These are phyloP conservation scores for Arion vulgaris DNA, from an alignment of 1,140 invertebrate species.

Conservation along the genomic window DNA sequence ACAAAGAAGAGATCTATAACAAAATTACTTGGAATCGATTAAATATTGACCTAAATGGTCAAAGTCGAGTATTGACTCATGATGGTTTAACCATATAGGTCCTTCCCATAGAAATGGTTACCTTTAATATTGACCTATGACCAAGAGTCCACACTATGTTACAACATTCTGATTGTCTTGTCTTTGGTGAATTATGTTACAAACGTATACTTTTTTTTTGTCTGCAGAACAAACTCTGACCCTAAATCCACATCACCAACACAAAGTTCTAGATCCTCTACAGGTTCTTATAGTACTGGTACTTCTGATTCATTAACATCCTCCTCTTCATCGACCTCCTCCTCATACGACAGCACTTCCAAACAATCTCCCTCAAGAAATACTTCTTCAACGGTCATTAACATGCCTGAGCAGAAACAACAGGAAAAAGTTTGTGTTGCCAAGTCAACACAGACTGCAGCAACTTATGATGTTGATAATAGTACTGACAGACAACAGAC, in stretches of 20 bases:
- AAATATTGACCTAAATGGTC: no score
- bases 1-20: no score
- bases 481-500: constrained; percentile 49
- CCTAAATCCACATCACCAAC: constrained; percentile 34
- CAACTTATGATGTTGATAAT: constrained; percentile 16
- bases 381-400: constrained; percentile 51
- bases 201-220: neutral
- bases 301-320: constrained; percentile 24
- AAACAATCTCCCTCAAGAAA: constrained; percentile 51
- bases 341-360: constrained; percentile 27
- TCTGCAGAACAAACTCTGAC: neutral
- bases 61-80: no score
- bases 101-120: no score
- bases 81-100: no score
- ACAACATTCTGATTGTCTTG: neutral
- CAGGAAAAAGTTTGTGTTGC: constrained; percentile 46
- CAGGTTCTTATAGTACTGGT: neutral
- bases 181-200: neutral
- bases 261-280: constrained; percentile 18
- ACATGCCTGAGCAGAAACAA: constrained; percentile 43
- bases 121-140: no score
- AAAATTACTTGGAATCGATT: no score
- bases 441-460: constrained; percentile 48
- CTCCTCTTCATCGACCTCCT: neutral
- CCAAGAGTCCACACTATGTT: no score